Conservation (phyloP, 2,113 vertebrate species). For the Macquaria australasica region DNA sequence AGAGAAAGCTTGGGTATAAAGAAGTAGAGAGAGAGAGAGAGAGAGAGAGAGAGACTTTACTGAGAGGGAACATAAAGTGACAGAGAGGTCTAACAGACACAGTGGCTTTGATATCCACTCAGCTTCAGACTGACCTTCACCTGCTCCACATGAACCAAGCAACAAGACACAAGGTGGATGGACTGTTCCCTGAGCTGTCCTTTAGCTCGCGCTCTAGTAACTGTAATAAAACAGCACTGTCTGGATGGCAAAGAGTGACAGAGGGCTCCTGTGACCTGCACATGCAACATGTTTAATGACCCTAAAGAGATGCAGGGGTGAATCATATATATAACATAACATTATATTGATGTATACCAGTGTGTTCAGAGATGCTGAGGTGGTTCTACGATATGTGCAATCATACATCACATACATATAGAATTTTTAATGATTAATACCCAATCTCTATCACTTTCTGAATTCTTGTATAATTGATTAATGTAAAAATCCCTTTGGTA, state of each 20-base stretch:
- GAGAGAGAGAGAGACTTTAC: constrained; percentile 46
- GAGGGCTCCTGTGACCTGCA: constrained; percentile 67
- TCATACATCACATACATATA: too few relatives aligned
- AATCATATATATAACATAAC: constrained; percentile 65
- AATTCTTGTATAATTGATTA: constrained; percentile 25
- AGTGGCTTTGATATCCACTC: constrained; percentile 82
- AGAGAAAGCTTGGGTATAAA: constrained; percentile 35
- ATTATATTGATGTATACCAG: constrained; percentile 45
- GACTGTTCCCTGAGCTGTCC: constrained; percentile 77
- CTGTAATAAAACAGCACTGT: constrained; percentile 79
- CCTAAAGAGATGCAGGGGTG: constrained; percentile 61
- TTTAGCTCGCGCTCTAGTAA: constrained; percentile 75
- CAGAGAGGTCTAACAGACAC: constrained; percentile 72
- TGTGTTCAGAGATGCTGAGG: constrained; percentile 29
- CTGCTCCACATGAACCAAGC: constrained; percentile 75
- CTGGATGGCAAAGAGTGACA: constrained; percentile 73
- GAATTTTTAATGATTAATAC: constrained; percentile 6
- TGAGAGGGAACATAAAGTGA: constrained; percentile 74
- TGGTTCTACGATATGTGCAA: background rate
- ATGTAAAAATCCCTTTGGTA: constrained; percentile 27
- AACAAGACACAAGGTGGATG: constrained; percentile 73
- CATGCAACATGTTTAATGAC: constrained; percentile 71
- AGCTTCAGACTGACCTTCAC: constrained; percentile 82
- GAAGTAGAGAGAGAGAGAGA: constrained; percentile 17
- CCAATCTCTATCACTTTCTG: constrained; percentile 12